These are phyloP conservation scores for Aptenodytes patagonicus DNA, from an alignment of 2,113 vertebrate genomes.

Conservation along the genomic window DNA sequence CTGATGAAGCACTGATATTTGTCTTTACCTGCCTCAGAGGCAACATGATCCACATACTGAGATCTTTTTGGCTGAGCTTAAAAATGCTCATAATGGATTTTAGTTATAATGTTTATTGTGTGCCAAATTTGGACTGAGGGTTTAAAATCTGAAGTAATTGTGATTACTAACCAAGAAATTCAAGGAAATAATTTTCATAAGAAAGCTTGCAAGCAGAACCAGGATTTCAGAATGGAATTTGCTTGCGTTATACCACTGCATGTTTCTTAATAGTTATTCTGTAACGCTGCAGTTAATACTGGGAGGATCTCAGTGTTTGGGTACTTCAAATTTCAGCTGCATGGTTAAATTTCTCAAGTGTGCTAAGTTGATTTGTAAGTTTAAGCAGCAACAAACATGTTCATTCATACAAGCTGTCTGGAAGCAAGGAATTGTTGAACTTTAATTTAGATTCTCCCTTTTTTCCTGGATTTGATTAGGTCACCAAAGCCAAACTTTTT, in stretches of 20 bases:
- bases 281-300: neutral
- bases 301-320: neutral
- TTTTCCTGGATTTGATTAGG: neutral
- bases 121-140: neutral
- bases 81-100: neutral
- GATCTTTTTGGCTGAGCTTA: neutral
- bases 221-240: neutral
- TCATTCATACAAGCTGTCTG: neutral
- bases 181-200: neutral
- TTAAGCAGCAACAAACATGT: neutral
- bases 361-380: neutral
- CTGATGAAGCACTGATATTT: neutral
- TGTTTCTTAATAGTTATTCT: neutral
- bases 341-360: neutral
- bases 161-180: neutral
- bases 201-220: neutral
- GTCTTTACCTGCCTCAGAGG: neutral
- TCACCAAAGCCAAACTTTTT: neutral
- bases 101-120: neutral
- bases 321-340: neutral
- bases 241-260: neutral
- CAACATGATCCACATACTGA: neutral
- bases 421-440: neutral
- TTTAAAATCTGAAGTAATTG: neutral
- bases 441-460: neutral